Conservation (phyloP, 2,113 vertebrate species). For the Climacteris rufus region DNA sequence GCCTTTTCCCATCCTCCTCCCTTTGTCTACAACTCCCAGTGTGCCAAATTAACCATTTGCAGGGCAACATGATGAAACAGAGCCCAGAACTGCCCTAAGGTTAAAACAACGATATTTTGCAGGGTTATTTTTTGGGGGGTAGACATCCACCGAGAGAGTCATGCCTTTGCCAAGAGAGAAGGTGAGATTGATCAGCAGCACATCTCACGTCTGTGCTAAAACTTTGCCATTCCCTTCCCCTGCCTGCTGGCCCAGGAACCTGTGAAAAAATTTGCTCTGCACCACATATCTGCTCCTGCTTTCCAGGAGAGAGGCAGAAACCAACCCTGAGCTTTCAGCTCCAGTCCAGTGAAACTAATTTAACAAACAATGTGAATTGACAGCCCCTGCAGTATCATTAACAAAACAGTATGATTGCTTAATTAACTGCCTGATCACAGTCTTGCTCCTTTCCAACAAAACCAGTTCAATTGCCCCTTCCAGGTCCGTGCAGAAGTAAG, state of each 20-base stretch:
- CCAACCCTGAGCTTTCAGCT: neutral
- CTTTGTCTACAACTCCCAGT: neutral
- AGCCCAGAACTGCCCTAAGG: neutral
- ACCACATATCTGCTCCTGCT: neutral
- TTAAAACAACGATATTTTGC: neutral
- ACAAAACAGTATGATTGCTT: constrained; percentile 13
- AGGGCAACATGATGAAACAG: neutral
- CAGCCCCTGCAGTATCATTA: neutral
- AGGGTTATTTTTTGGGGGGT: neutral
- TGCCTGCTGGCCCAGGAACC: neutral
- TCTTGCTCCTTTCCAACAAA: neutral
- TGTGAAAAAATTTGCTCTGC: neutral
- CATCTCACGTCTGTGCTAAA: neutral
- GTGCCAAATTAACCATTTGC: neutral
- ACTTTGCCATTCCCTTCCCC: neutral
- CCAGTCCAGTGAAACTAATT: neutral
- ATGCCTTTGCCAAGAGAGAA: neutral
- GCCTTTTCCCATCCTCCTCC: neutral
- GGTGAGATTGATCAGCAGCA: neutral
- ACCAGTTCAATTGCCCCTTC: neutral
- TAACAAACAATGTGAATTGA: neutral
- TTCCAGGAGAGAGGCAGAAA: neutral
- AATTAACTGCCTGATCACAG: neutral
- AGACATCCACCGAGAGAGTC: neutral
- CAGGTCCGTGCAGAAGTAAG: neutral